phyloP scores from a whole-genome alignment of 2,888 invertebrate species.

The Tipula helvola region DNA sequence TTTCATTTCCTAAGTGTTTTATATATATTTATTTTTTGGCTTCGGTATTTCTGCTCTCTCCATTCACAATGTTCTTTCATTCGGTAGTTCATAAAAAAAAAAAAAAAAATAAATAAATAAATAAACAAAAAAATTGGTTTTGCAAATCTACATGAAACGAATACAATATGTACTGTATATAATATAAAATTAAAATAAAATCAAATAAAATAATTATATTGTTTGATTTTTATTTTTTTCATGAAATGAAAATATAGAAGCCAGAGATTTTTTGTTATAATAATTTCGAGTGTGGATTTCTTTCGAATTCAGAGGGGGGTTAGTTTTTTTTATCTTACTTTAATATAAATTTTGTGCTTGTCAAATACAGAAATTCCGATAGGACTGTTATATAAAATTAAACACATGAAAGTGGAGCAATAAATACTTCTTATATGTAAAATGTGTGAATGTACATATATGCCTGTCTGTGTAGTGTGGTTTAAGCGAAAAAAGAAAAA shows the following conservation, averaged over 20 bases:
- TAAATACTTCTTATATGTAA: background rate
- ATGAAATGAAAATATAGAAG: background rate
- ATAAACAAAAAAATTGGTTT: background rate
- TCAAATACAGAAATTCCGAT: background rate
- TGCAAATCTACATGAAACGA: background rate
- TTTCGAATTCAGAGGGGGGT: background rate
- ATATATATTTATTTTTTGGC: background rate
- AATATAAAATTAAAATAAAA: background rate
- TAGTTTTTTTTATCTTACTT: background rate
- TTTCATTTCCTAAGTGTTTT: slow-evolving; percentile 4
- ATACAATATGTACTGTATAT: background rate
- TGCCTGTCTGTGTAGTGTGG: too few relatives aligned
- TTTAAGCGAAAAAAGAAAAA: too few relatives aligned
- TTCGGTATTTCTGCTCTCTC: background rate
- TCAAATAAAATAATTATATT: background rate
- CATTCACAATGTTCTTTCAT: background rate
- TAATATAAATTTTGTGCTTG: background rate
- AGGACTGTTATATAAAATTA: background rate
- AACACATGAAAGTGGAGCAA: background rate
- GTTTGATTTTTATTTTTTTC: background rate
- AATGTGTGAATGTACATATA: too few relatives aligned
- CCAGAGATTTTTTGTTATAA: background rate
- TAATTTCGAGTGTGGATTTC: background rate
- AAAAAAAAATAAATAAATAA: background rate
- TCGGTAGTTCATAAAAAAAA: background rate